Percentiles rank a stretch among this genome's conserved stretches.
These are phyloP conservation scores for Elegia similella DNA, from an alignment of 2,888 invertebrate genomes.

Conservation along the genomic window DNA sequence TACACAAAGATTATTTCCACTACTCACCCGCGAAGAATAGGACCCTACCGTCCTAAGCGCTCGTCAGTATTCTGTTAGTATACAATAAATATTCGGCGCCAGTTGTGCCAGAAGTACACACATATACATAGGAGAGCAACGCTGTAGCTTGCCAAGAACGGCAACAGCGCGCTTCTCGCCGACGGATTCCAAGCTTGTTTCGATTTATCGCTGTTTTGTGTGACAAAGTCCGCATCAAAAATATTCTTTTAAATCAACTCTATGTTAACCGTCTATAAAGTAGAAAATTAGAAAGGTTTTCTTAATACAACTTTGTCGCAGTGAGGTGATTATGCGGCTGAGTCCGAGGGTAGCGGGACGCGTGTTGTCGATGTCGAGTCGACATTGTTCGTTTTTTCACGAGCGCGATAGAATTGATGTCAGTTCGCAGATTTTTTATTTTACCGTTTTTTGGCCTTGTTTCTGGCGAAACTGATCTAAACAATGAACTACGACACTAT, in stretches of 20 bases:
- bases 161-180: conserved; percentile 70
- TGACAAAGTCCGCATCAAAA: conserved; percentile 50
- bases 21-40: conserved; percentile 41
- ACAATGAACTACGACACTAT: conserved; percentile 27
- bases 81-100: conserved; percentile 82
- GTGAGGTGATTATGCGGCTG: conserved; percentile 32
- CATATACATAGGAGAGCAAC: conserved; percentile 75
- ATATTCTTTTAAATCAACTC: conserved; percentile 27
- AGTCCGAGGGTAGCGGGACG: conserved; percentile 74
- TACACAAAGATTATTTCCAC: conserved; percentile 46
- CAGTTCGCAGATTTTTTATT: conserved; percentile 81
- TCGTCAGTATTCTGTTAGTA: conserved; percentile 78
- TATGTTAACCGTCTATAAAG: conserved; percentile 23
- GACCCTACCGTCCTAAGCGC: conserved; percentile 70
- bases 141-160: conserved; percentile 67
- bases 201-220: conserved; percentile 43
- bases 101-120: conserved; percentile 77
- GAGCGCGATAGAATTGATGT: conserved; percentile 76
- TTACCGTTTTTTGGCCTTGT: conserved; percentile 79
- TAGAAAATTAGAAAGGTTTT: conserved; percentile 25
- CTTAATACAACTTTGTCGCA: conserved; percentile 44
- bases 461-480: conserved; percentile 39
- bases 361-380: conserved; percentile 45
- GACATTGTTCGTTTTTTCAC: conserved; percentile 76
- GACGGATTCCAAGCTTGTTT: conserved; percentile 72